Percentiles rank a stretch among this genome's conserved stretches.
These are phyloP conservation scores for Pseudomyrmex cubaensis DNA, from an alignment of 1,140 invertebrate genomes.

Conservation along the genomic window DNA sequence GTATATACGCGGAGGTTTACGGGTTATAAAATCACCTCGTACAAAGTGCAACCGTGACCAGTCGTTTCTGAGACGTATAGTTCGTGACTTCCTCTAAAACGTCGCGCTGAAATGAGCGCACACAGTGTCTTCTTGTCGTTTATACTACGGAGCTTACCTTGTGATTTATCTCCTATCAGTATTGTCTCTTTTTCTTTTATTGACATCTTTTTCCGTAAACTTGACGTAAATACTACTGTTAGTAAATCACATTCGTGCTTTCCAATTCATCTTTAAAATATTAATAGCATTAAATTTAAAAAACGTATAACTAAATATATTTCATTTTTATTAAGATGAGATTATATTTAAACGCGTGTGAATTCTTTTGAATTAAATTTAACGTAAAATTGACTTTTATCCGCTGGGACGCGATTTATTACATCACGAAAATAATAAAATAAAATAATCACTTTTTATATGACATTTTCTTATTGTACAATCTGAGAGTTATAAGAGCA, in stretches of 20 bases:
- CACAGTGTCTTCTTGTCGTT: background rate
- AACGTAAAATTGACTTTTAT: no score
- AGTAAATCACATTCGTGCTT: background rate
- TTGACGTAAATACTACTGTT: background rate
- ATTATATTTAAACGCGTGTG: no score
- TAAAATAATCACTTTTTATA: no score
- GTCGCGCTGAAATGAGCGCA: background rate
- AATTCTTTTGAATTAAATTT: no score
- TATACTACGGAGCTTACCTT: background rate
- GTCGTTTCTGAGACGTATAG: slow-evolving; percentile 37
- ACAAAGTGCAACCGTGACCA: slow-evolving; percentile 30
- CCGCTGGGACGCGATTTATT: no score
- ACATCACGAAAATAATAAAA: no score
- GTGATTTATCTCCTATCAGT: background rate
- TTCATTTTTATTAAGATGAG: no score
- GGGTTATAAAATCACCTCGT: slow-evolving; percentile 27
- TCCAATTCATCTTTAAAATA: no score
- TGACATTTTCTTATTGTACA: no score
- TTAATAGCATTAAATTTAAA: no score
- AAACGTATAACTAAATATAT: no score
- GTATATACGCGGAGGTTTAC: background rate
- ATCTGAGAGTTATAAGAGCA: no score
- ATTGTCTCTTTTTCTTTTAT: slow-evolving; percentile 5
- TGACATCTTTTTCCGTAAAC: background rate
- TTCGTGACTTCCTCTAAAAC: slow-evolving; percentile 26